Base-by-base conservation (phyloP, 2,888 invertebrate genomes). In the Meliscaeva auricollis region DNA sequence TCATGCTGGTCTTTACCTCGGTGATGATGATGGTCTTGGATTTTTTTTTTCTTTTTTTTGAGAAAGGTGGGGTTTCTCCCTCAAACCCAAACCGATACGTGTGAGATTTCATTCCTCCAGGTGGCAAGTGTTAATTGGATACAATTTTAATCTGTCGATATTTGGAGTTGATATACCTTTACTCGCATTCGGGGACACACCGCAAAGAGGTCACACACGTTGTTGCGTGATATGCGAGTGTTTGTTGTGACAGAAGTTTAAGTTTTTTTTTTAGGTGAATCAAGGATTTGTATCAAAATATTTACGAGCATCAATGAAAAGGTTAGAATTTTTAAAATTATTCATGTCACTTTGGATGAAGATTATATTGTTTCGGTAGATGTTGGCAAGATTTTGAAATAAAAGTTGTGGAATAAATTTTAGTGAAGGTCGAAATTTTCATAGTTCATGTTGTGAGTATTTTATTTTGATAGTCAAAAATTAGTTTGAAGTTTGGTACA, bases 61-160 rank as follows among this genome's bases (percentile, higher is more conserved):
- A 50, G 11, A 38, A 38, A 35, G 48, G 48, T 38, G 32, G 48
- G 30, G 26, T 30, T n/a, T 32, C 50, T 38, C 11, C 35, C 8
- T 9, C 5, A 38, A 11, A 38, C 26, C 30, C 3, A 30, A 60
- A 50, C 41, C 17, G 46, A n/a, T 30, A 44, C 13, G 50, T 54
- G 60, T 62, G 72, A 54, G 80, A 81, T 48, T 80, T 50, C 62
- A 13, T 35, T 66, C 56, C 73, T 64, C 76, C 87, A 82, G 89
- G 91, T 91, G 91, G 91, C 91, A 91, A 91, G 91, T 91, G 91
- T 91, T 91, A 91, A 91, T 91, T 91, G 91, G 91, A 91, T 91
- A 91, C 91, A 91, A 91, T 91, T 91, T 91, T 81, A 73, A 81
- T 85, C 81, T 85, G 85, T 85, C 85, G 85, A 81, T 85, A 81